These are phyloP conservation scores for Burhinus bistriatus DNA, from an alignment of 2,113 vertebrate species.

Conservation along the genomic window DNA sequence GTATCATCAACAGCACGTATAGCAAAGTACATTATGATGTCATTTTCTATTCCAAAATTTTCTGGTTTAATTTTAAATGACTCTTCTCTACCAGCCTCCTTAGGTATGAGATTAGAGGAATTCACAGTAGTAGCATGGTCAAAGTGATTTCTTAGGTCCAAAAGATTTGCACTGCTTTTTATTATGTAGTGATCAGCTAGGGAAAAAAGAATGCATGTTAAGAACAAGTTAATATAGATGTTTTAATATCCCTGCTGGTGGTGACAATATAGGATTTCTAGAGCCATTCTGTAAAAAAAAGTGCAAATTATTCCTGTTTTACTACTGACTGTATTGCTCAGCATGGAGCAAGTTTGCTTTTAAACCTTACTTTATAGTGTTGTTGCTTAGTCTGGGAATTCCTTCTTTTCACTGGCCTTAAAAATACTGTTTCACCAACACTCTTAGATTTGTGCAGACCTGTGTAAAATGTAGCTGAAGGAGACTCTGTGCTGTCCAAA, in stretches of 20 bases:
- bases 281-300: neutral
- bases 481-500: neutral
- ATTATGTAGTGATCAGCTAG: slow-evolving; percentile 70
- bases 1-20: slow-evolving; percentile 23
- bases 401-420: neutral
- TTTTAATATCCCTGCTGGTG: neutral
- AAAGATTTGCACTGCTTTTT: slow-evolving; percentile 51
- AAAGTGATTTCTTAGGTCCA: slow-evolving; percentile 48
- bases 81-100: slow-evolving; percentile 39
- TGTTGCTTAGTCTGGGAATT: neutral
- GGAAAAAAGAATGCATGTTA: neutral
- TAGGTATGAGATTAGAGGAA: slow-evolving; percentile 36
- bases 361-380: neutral
- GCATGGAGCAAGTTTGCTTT: neutral
- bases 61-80: slow-evolving; percentile 49
- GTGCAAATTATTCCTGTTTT: neutral
- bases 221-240: neutral
- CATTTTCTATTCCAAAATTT: slow-evolving; percentile 15
- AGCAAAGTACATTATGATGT: slow-evolving; percentile 52
- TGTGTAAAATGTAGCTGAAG: neutral
- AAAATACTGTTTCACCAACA: neutral
- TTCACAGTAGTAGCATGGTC: slow-evolving; percentile 22
- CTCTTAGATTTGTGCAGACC: neutral
- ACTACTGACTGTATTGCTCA: neutral
- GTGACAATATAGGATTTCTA: neutral